phyloP scores from a whole-genome alignment of 2,797 vertebrate species.

The Knipowitschia caucasica region DNA sequence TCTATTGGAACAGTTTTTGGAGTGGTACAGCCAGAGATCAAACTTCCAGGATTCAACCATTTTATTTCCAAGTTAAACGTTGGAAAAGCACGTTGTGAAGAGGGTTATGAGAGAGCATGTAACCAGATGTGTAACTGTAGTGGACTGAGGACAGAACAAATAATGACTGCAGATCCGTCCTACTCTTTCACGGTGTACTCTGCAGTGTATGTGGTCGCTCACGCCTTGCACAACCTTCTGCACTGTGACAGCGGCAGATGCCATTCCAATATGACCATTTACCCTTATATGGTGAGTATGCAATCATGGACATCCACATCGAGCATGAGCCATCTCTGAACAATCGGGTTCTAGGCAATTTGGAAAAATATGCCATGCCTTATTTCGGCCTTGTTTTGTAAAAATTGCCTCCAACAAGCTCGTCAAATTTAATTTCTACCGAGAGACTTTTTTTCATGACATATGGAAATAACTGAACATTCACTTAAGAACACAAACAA shows the following conservation, averaged over 20 bases:
- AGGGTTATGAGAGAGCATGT: slow-evolving; percentile 28
- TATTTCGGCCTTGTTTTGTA: too few relatives aligned
- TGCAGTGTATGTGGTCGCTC: slow-evolving; percentile 77
- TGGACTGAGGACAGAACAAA: not conserved
- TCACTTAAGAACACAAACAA: too few relatives aligned
- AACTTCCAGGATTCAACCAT: slow-evolving; percentile 63
- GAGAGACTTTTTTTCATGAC: too few relatives aligned
- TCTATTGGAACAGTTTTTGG: slow-evolving; percentile 77
- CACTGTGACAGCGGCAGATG: slow-evolving; percentile 70
- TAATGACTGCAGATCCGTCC: slow-evolving; percentile 36
- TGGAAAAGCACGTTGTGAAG: not conserved
- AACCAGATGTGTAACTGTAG: slow-evolving; percentile 71
- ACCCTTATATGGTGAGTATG: slow-evolving; percentile 80
- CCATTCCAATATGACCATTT: slow-evolving; percentile 42
- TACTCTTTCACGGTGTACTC: slow-evolving; percentile 74
- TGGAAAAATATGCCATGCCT: too few relatives aligned
- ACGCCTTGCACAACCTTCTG: slow-evolving; percentile 76
- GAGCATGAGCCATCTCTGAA: too few relatives aligned
- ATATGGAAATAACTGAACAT: too few relatives aligned
- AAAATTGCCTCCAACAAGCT: too few relatives aligned
- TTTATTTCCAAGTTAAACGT: slow-evolving; percentile 52
- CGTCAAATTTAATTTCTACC: too few relatives aligned
- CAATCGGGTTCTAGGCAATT: too few relatives aligned
- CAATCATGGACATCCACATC: not conserved
- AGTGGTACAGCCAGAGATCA: slow-evolving; percentile 48